Base-by-base conservation (phyloP, 2,797 vertebrate species). In the Xiphorhynchus erythropygius region DNA sequence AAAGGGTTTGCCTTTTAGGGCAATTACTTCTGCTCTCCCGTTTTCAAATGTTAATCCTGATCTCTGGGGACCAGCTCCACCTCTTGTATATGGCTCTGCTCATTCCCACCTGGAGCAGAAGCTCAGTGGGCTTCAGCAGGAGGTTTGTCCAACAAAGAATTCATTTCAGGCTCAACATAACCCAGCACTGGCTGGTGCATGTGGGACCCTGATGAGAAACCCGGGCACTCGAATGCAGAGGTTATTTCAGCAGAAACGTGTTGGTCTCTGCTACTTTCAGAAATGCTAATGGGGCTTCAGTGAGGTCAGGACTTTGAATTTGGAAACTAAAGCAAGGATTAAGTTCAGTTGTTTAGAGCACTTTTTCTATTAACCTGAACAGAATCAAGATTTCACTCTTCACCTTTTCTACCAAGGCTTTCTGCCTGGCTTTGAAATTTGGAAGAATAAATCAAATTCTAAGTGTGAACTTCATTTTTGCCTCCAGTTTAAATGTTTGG, bases 121-220 rank as follows among this genome's bases (percentile, higher is more conserved):
- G 12, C 46, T 69, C 53, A 25, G 39, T 28, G 35, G 25, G 24
- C 3, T 5, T 16, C 49, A 28, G 14, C 0, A 0, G 9, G 57
- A 53, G 15, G 30, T 77, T 65, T 84, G 57, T 42, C 22, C 41
- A 23, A 28, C 22, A 62, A 39, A 76, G 32, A 42, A 19, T 52
- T 52, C 0, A 5, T 52, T 87, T 67, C 3, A 7, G 59, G 23
- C 24, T 63, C 27, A 15, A 4, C 4, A 13, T 28, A 42, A 67
- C 12, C 16, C 25, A 24, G 23, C 2, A 1, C 8, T 0, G 1
- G 15, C 46, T 7, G 5, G 5, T 41, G 5, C 6, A 3, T 42
- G 30, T 50, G 37, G 23, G 53, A 32, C 18, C 7, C 14, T 18
- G 24, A 1, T 33, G 16, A 69, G 22, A 73, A 81, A 41, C 5